Conservation (phyloP, 2,797 vertebrate species). For the Notolepis coatsorum region DNA sequence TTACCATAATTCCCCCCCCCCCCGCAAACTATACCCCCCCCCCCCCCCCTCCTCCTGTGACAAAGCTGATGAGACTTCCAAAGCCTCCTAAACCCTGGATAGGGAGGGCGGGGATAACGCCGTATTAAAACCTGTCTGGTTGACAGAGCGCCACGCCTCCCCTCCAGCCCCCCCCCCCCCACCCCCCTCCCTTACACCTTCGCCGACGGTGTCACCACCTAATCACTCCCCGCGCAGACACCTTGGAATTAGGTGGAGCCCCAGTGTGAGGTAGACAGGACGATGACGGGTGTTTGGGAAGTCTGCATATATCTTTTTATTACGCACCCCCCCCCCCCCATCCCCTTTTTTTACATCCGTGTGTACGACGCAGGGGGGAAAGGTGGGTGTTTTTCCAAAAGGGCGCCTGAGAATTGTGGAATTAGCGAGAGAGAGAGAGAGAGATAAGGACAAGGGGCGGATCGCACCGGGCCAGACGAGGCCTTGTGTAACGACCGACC, state of each 20-base stretch:
- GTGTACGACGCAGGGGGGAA: too few relatives aligned
- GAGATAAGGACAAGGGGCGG: too few relatives aligned
- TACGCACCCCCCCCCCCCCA: too few relatives aligned
- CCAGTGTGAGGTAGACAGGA: neutral
- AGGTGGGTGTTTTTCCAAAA: too few relatives aligned
- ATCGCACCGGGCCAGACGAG: too few relatives aligned
- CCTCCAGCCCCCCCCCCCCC: constrained; percentile 35
- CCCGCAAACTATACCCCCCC: neutral
- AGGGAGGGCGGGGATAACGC: constrained; percentile 61
- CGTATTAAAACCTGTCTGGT: constrained; percentile 54
- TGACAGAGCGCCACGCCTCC: constrained; percentile 47
- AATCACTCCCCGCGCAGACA: constrained; percentile 12
- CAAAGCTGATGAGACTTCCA: constrained; percentile 83
- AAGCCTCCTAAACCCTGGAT: constrained; percentile 58
- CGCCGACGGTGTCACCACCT: neutral
- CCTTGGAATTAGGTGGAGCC: neutral
- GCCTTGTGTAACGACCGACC: too few relatives aligned
- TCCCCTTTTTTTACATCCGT: too few relatives aligned
- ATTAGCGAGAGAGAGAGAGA: too few relatives aligned
- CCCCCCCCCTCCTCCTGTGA: constrained; percentile 57
- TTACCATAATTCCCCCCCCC: constrained; percentile 83
- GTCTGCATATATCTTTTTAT: neutral
- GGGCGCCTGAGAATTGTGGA: too few relatives aligned
- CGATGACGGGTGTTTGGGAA: neutral
- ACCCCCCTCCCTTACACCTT: constrained; percentile 33